Base-by-base conservation (phyloP, 92 coral and sea anemone genomes). In the Blastomussa wellsi region DNA sequence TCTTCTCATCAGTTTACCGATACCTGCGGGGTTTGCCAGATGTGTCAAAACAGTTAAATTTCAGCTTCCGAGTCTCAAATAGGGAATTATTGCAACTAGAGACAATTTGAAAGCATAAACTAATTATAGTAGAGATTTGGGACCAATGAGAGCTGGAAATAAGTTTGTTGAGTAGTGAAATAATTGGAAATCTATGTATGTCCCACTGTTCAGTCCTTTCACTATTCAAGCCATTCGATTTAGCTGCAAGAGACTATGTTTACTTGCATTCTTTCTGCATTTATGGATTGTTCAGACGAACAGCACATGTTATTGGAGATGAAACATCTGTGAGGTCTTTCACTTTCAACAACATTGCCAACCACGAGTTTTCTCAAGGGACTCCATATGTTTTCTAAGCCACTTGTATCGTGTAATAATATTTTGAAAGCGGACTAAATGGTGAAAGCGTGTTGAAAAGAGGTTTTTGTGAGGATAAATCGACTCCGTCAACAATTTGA, bases 401-500 rank as follows among this genome's bases (percentile, higher is more conserved):
- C 75, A 84, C 81, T 84, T 84, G 87, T 74, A 60, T 33, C n/a
- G 38, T 48, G 83, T 47, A 85, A 85, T 33, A 85, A 85, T 85
- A 85, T 85, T 85, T 77, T 77, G 76, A 85, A 53, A 85, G 83
- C 82, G 83, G 76, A 77, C 83, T 77, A 77, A 77, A 47, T 62
- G 53, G 68, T 22, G 60, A 68, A 83, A 47, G 78, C 77, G 77
- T 77, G 88, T 65, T 85, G 88, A 85, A 85, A 82, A 85, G 88
- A 49, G 64, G 76, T 49, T 77, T 78, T 85, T 76, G 78, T 49
- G 42, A 72, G 53, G 53, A 44, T 77, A 77, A 67, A 67, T 77
- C 76, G 69, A 68, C 71, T 51, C 82, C 88, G 68, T 74, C 82
- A 77, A 77, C 88, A 78, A 77, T 85, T 77, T 85, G 88, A 71